Percentiles rank a stretch among this genome's conserved stretches.
phyloP scores from a whole-genome alignment of 2,888 invertebrate genomes.

The Xylocampa areola region DNA sequence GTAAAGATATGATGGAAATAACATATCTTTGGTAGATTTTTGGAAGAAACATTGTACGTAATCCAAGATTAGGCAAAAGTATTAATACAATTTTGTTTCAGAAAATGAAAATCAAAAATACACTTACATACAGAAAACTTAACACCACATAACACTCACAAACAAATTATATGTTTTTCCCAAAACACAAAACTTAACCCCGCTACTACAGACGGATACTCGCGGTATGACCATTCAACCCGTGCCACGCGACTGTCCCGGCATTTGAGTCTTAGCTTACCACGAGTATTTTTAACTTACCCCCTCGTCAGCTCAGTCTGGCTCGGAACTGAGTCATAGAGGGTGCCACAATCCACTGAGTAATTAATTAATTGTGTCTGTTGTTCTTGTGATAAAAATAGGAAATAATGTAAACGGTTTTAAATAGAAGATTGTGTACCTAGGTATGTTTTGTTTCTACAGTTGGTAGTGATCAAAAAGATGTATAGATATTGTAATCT shows the following conservation, averaged over 20 bases:
- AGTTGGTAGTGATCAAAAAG: slow-evolving; percentile 42
- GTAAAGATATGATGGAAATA: too few relatives aligned
- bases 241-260: slow-evolving; percentile 67
- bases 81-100: neutral
- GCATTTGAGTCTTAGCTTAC: slow-evolving; percentile 57
- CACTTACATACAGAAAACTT: slow-evolving; percentile 29
- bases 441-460: slow-evolving; percentile 44
- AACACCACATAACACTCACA: slow-evolving; percentile 12
- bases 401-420: slow-evolving; percentile 31
- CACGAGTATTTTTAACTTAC: slow-evolving; percentile 81
- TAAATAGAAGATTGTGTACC: slow-evolving; percentile 17
- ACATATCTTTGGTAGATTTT: too few relatives aligned
- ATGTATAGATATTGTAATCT: slow-evolving; percentile 12
- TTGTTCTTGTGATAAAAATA: slow-evolving; percentile 59
- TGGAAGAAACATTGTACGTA: too few relatives aligned
- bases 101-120: neutral
- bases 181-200: slow-evolving; percentile 20
- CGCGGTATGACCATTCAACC: slow-evolving; percentile 47
- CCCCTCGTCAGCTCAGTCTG: slow-evolving; percentile 72
- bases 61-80: too few relatives aligned
- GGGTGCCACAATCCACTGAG: slow-evolving; percentile 59
- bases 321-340: slow-evolving; percentile 65
- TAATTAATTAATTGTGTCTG: slow-evolving; percentile 61
- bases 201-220: slow-evolving; percentile 20
- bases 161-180: slow-evolving; percentile 4